These are phyloP conservation scores for Sarcophaga bullata DNA, from an alignment of 1,140 invertebrate species.

Conservation along the genomic window DNA sequence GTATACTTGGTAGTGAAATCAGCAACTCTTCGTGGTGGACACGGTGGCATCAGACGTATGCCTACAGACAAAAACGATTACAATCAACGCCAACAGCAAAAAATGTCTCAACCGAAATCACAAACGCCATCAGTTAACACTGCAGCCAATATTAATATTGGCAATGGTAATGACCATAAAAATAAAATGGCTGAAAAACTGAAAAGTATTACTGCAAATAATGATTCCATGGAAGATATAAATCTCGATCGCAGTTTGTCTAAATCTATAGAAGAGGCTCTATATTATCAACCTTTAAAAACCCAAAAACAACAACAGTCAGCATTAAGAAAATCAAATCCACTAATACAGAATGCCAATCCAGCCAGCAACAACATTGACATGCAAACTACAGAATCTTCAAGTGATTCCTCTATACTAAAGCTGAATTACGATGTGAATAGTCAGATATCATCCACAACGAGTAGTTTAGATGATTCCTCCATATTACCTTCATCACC, in stretches of 20 bases:
- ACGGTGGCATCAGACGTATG: slow-evolving; percentile 59
- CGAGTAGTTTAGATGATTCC: slow-evolving; percentile 40
- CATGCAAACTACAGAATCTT: background rate
- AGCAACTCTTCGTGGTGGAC: slow-evolving; percentile 55
- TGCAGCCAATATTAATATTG: background rate
- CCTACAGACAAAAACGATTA: slow-evolving; percentile 52
- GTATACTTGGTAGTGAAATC: slow-evolving; percentile 48
- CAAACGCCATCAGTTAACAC: slow-evolving; percentile 41
- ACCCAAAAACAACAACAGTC: slow-evolving; percentile 18
- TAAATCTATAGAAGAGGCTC: slow-evolving; percentile 58
- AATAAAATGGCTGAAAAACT: slow-evolving; percentile 45
- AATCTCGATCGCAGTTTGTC: slow-evolving; percentile 55
- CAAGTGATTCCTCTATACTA: slow-evolving; percentile 36
- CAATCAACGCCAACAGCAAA: background rate
- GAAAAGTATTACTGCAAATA: slow-evolving; percentile 36
- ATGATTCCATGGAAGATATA: slow-evolving; percentile 49
- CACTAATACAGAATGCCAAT: slow-evolving; percentile 24
- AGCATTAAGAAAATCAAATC: slow-evolving; percentile 12
- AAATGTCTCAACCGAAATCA: slow-evolving; percentile 50
- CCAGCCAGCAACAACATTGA: slow-evolving; percentile 20
- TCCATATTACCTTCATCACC: slow-evolving; percentile 41
- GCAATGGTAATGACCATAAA: slow-evolving; percentile 3
- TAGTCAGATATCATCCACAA: slow-evolving; percentile 41
- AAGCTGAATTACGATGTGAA: slow-evolving; percentile 9
- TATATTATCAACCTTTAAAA: slow-evolving; percentile 50